phyloP scores from a whole-genome alignment of 2,888 invertebrate species.

The Drosophila picticornis region DNA sequence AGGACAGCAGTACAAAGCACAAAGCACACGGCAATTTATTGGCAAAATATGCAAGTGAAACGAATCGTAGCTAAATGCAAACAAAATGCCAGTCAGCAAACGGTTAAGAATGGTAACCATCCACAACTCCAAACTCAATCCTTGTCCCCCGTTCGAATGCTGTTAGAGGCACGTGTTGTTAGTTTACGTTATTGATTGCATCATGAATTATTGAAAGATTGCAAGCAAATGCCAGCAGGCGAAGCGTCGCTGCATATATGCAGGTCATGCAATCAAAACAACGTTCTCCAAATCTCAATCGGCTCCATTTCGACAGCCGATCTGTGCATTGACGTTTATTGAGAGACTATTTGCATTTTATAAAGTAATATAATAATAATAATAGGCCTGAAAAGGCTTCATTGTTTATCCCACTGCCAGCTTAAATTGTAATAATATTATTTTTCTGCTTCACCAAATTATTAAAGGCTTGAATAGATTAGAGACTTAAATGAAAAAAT shows the following conservation, averaged over 20 bases:
- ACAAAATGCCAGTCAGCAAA: constrained; percentile 57
- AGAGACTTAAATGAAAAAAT: not conserved
- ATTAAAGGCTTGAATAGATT: not conserved
- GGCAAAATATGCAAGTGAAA: constrained; percentile 74
- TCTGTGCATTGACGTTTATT: not conserved
- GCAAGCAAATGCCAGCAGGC: constrained; percentile 46
- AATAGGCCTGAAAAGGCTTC: not conserved
- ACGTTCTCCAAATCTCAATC: constrained; percentile 20
- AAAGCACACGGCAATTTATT: constrained; percentile 62
- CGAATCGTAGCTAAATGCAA: constrained; percentile 68
- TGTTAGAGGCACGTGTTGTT: constrained; percentile 61
- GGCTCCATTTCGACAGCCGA: not conserved
- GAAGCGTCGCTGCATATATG: constrained; percentile 44
- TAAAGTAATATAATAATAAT: not conserved
- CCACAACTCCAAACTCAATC: constrained; percentile 21
- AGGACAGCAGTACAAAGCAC: not conserved
- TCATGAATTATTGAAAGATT: constrained; percentile 77
- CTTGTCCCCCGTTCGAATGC: constrained; percentile 1
- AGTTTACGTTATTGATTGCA: constrained; percentile 76
- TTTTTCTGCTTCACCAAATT: not conserved
- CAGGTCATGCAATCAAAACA: constrained; percentile 51
- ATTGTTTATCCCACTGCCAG: too few relatives aligned
- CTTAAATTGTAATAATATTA: not conserved
- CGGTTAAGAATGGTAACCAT: constrained; percentile 51
- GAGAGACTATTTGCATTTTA: not conserved